These are phyloP conservation scores for Euphydryas editha DNA, from an alignment of 2,888 invertebrate species.

Conservation along the genomic window DNA sequence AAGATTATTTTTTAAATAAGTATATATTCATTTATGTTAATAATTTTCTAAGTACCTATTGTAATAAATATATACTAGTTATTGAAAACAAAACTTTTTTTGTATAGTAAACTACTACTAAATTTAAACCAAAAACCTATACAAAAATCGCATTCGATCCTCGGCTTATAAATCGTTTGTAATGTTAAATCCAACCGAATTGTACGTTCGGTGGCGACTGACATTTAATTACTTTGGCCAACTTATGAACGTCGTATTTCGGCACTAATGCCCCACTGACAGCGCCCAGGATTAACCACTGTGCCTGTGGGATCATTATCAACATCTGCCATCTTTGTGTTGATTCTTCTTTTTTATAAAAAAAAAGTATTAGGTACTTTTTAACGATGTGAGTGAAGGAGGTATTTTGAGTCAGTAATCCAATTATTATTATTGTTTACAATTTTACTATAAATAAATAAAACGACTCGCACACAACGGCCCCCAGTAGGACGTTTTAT, in stretches of 20 bases:
- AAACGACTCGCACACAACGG: too few relatives aligned
- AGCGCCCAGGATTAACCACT: slow-evolving; percentile 31
- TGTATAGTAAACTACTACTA: too few relatives aligned
- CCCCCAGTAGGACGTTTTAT: too few relatives aligned
- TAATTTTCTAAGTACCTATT: too few relatives aligned
- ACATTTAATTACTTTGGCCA: slow-evolving; percentile 63
- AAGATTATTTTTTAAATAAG: too few relatives aligned
- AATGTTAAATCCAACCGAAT: slow-evolving; percentile 3
- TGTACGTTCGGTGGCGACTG: slow-evolving; percentile 44
- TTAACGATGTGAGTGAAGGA: neutral
- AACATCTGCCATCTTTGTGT: neutral
- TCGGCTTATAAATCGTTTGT: slow-evolving; percentile 1
- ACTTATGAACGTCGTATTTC: slow-evolving; percentile 48
- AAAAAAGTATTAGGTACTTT: neutral
- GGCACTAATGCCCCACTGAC: slow-evolving; percentile 40
- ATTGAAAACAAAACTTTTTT: too few relatives aligned
- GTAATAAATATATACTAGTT: too few relatives aligned
- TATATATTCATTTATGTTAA: too few relatives aligned
- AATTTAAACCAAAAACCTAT: too few relatives aligned
- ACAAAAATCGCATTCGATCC: neutral
- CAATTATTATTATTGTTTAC: neutral
- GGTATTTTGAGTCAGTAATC: neutral
- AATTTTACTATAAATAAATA: too few relatives aligned
- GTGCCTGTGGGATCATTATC: slow-evolving; percentile 16
- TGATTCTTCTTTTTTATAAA: neutral